Percentiles rank a stretch among this genome's conserved stretches.
phyloP scores from a whole-genome alignment of 2,797 vertebrate species.

The Chloroceryle amazona region DNA sequence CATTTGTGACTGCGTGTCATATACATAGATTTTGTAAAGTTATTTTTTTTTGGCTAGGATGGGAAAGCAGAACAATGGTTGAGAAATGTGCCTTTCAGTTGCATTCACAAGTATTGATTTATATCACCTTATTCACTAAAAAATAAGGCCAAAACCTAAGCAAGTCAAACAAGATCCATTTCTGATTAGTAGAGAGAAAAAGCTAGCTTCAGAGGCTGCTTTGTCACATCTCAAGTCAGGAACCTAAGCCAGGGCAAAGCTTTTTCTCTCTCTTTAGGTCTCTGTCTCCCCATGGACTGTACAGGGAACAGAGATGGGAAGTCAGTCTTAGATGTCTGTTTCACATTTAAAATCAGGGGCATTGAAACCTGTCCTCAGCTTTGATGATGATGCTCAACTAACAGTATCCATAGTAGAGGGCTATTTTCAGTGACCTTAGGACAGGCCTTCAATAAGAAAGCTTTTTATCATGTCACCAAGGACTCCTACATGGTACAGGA shows the following conservation, averaged over 20 bases:
- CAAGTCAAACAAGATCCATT: accelerated
- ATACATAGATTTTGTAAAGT: not conserved
- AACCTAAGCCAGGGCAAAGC: not conserved
- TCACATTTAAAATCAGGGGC: not conserved
- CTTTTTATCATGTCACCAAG: conserved; percentile 28
- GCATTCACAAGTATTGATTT: not conserved
- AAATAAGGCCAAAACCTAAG: not conserved
- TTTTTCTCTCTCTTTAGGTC: not conserved
- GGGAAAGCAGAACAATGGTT: not conserved
- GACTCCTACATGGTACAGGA: not conserved
- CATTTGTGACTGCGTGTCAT: too few relatives aligned
- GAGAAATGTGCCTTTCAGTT: not conserved
- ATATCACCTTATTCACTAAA: not conserved
- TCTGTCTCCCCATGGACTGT: not conserved
- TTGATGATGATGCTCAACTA: not conserved
- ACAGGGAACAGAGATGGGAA: not conserved
- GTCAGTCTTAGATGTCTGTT: not conserved
- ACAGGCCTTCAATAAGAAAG: not conserved
- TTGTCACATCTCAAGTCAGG: not conserved
- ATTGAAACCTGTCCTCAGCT: not conserved
- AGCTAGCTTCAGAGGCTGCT: not conserved
- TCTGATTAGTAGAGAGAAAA: not conserved
- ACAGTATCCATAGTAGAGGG: not conserved
- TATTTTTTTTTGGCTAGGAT: not conserved
- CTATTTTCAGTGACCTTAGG: not conserved